phyloP scores from a whole-genome alignment of 2,888 invertebrate species.

The Lasioglossum pauxillum region DNA sequence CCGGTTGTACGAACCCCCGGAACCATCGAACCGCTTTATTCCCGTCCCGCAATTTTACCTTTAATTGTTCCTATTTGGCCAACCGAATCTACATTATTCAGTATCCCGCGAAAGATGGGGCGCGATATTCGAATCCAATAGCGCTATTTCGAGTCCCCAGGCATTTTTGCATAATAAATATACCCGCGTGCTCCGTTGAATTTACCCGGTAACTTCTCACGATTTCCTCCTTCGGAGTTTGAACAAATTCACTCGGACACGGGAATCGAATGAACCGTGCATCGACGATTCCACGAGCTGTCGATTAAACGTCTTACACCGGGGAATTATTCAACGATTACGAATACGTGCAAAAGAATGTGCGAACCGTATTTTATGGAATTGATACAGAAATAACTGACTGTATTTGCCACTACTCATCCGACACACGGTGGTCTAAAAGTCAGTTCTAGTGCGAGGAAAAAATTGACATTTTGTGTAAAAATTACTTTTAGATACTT shows the following conservation, averaged over 20 bases:
- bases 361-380: too few species aligned
- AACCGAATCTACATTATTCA: neutral
- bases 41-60: neutral
- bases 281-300: neutral
- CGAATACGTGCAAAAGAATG: too few species aligned
- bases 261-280: neutral
- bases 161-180: neutral
- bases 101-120: neutral
- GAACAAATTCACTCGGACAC: neutral
- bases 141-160: neutral
- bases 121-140: neutral
- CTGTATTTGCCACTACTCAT: too few species aligned
- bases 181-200: neutral
- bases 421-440: too few species aligned
- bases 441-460: too few species aligned
- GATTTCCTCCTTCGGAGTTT: neutral
- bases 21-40: constrained; percentile 5
- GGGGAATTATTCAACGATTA: neutral
- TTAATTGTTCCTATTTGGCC: constrained; percentile 2
- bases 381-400: neutral
- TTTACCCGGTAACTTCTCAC: neutral
- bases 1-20: neutral
- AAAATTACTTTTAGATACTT: too few species aligned
- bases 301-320: neutral
- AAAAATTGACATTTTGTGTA: too few species aligned